phyloP scores from a whole-genome alignment of 2,797 vertebrate genomes.

The Liasis olivaceus region DNA sequence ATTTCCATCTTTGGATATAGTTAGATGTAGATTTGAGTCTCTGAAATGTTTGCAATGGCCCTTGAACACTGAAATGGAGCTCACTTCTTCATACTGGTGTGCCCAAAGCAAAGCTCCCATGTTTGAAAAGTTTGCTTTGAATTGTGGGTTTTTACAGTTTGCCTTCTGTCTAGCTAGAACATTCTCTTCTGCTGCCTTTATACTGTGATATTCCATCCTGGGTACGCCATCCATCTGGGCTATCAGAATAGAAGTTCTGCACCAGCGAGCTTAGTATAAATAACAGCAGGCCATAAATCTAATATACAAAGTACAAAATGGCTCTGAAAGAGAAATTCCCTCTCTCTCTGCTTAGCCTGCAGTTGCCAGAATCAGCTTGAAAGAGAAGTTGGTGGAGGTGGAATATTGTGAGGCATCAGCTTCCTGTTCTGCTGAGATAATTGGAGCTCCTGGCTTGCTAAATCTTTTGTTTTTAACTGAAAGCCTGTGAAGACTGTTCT shows the following conservation, averaged over 20 bases:
- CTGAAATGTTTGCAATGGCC: neutral
- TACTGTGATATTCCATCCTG: neutral
- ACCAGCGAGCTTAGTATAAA: neutral
- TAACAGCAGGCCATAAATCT: neutral
- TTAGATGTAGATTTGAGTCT: neutral
- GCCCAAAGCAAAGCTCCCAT: neutral
- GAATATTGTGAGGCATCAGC: neutral
- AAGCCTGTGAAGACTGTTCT: neutral
- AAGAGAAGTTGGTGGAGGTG: neutral
- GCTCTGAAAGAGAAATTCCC: neutral
- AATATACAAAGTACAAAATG: constrained; percentile 12
- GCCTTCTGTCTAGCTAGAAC: constrained; percentile 3
- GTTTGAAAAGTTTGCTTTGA: neutral
- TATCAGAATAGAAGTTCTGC: constrained; percentile 8
- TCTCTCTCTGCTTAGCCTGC: neutral
- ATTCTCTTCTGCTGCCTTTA: constrained; percentile 4
- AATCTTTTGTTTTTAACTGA: neutral
- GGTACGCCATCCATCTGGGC: neutral
- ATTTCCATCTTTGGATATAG: neutral
- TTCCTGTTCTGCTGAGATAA: neutral
- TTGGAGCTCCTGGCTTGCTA: neutral
- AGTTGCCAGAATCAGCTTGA: neutral
- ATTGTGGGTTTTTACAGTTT: neutral
- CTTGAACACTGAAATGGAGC: neutral
- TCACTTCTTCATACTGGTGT: neutral